Base-by-base conservation (phyloP, 2,113 vertebrate genomes). In the Syngnathoides biaculeatus region DNA sequence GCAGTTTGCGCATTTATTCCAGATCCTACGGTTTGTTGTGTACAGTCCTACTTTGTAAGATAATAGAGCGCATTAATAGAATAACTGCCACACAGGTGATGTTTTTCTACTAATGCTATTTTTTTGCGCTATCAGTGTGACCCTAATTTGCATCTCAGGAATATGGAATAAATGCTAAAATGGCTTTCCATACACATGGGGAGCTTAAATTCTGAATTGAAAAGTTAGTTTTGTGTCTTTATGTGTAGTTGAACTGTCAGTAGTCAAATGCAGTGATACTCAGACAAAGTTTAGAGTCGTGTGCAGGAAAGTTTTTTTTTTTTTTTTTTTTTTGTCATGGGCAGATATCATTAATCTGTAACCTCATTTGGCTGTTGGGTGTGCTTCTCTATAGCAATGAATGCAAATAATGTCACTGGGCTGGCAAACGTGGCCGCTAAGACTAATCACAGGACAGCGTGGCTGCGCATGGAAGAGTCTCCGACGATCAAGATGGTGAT, bases 161-260 rank as follows among this genome's bases (percentile, higher is more conserved):
- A 52, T 22, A 22, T 22, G 48, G 48, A n/a, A 10, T 52, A 52
- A 52, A 52, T 22, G 9, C 48, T 1, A 8, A n/a, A 4, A 22
- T 9, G n/a, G 48, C 9, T 52, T 52, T 11, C 15, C 45, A 19
- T 47, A 17, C 45, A 8, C 66, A 69, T 40, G 45, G 40, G 59
- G 60, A 5, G 26, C 12, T 53, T 26, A 75, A 73, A 70, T 61
- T 50, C 65, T 73, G 5, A 63, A 59, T 6, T 20, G 48, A 64
- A 20, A 72, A 67, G 74, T 74, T 69, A 74, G 65, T 42, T 70
- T 73, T 72, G 61, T 63, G 68, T 81, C 59, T 67, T 19, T 65
- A 35, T 35, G 30, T 0, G 30, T 35, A 35, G 30, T 78, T 71
- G 74, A 19, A 17, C 61, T 77, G 79, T 84, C 84, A 88, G 86